Conservation (phyloP, 2,113 vertebrate genomes). For the Cairina moschata region DNA sequence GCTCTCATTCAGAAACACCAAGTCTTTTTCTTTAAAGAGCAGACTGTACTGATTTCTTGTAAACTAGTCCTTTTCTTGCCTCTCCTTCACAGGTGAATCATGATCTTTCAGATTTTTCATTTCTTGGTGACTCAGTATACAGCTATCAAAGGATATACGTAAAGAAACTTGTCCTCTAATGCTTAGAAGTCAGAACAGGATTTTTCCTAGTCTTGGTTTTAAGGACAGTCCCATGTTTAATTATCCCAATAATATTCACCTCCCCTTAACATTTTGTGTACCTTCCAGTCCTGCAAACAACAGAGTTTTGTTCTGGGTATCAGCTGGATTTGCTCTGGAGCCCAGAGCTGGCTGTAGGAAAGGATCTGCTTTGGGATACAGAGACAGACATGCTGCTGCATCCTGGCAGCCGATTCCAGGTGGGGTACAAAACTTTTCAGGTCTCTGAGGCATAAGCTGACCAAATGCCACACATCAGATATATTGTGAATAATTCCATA, state of each 20-base stretch:
- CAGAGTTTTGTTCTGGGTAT: background rate
- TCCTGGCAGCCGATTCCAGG: fast-evolving
- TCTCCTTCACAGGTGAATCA: background rate
- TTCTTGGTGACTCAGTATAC: background rate
- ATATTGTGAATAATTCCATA: background rate
- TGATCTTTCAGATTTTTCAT: background rate
- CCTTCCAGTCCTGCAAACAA: background rate
- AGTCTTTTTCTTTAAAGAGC: background rate
- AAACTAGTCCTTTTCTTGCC: background rate
- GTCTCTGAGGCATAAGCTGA: background rate
- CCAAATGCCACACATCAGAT: background rate
- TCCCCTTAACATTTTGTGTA: background rate
- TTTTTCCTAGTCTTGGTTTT: background rate
- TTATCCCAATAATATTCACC: background rate
- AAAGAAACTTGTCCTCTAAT: background rate
- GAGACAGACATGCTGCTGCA: background rate
- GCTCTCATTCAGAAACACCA: background rate
- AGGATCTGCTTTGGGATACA: background rate
- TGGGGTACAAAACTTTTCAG: background rate
- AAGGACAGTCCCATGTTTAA: background rate
- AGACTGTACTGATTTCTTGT: background rate
- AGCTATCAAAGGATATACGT: background rate
- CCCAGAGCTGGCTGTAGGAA: background rate
- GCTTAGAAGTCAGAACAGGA: background rate
- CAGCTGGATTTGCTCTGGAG: background rate